These are phyloP conservation scores for Cathartes aura DNA, from an alignment of 2,113 vertebrate species.

Conservation along the genomic window DNA sequence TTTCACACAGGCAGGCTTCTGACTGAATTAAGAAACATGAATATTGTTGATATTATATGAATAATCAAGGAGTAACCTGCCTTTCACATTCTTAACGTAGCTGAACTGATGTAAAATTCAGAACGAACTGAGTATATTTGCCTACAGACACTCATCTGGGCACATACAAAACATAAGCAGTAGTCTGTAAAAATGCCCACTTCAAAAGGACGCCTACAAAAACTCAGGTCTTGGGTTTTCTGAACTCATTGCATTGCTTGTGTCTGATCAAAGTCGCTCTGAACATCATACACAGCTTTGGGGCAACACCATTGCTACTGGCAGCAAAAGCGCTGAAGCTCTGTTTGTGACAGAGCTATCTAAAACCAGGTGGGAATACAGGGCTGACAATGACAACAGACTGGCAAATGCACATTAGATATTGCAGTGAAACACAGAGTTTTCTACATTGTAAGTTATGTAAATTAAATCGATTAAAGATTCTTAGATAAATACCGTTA, in stretches of 20 bases:
- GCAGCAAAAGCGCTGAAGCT: neutral
- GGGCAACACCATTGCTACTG: neutral
- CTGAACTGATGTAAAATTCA: neutral
- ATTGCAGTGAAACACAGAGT: neutral
- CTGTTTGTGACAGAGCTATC: neutral
- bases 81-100: neutral
- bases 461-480: neutral
- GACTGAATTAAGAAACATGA: neutral
- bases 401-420: neutral
- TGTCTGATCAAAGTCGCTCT: neutral
- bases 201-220: neutral
- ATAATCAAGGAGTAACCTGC: neutral
- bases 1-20: neutral
- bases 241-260: neutral
- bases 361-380: neutral
- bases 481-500: neutral
- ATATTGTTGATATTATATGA: neutral
- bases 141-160: neutral
- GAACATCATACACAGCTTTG: neutral
- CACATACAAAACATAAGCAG: neutral
- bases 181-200: neutral
- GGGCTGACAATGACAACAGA: neutral
- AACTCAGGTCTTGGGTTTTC: neutral
- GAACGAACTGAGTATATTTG: fast-evolving
- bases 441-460: neutral